Percentiles rank a stretch among this genome's conserved stretches.
Conservation (phyloP, 2,113 vertebrate genomes). For the Ictidomys tridecemlineatus region DNA sequence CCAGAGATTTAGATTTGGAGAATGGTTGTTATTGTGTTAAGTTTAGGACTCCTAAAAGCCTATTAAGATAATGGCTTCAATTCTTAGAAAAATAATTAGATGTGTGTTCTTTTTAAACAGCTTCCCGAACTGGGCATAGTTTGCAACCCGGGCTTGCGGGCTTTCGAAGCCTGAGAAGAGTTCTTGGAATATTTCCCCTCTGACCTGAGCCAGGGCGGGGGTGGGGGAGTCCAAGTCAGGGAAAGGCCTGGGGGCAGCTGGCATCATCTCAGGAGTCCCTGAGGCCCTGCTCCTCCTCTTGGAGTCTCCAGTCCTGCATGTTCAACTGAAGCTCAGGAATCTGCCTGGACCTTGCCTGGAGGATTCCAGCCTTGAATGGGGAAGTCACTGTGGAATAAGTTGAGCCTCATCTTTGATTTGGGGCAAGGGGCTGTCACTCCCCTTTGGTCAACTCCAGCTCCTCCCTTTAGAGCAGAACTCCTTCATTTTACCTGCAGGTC, state of each 20-base stretch:
- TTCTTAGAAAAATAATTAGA: not conserved
- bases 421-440: accelerated
- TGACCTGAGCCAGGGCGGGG: not conserved
- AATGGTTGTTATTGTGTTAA: not conserved
- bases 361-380: not conserved
- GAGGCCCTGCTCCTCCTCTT: too few relatives aligned
- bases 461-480: not conserved
- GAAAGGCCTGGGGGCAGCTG: not conserved
- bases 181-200: not conserved
- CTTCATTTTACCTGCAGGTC: too few relatives aligned
- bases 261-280: not conserved
- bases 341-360: not conserved
- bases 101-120: not conserved
- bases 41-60: not conserved
- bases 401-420: not conserved
- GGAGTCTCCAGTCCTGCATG: not conserved
- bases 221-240: too few relatives aligned
- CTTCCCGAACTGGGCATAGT: not conserved
- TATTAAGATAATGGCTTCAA: not conserved
- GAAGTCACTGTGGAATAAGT: not conserved
- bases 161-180: not conserved
- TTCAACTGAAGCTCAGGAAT: not conserved
- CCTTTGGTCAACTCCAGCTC: not conserved
- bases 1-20: not conserved
- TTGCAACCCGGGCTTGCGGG: not conserved